Percentiles rank a stretch among this genome's conserved stretches.
phyloP scores from a whole-genome alignment of 1,140 invertebrate species.

The Patella vulgata region DNA sequence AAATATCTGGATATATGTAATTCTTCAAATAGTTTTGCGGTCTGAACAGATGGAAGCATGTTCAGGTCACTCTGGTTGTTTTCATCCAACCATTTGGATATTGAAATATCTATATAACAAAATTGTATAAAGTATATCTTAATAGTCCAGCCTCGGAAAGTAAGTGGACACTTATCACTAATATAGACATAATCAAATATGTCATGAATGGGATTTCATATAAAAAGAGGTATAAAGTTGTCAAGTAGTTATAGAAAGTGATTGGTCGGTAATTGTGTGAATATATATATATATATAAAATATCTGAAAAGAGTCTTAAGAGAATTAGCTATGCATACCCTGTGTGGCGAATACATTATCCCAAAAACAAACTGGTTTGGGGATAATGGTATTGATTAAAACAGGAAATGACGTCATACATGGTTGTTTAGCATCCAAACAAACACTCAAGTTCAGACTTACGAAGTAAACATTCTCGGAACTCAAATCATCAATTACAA shows the following conservation, averaged over 20 bases:
- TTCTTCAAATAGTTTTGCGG: conserved; percentile 18
- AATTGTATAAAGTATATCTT: no score
- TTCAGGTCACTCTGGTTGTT: background rate
- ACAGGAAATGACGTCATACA: conserved; percentile 21
- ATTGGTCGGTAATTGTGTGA: no score
- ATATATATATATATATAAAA: no score
- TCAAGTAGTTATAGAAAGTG: no score
- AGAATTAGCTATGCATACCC: no score
- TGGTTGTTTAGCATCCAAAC: conserved; percentile 17
- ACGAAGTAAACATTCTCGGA: conserved; percentile 21
- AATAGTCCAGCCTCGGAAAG: no score
- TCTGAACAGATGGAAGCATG: conserved; percentile 2
- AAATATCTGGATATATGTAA: conserved; percentile 24
- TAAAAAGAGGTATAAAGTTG: no score
- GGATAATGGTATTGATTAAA: conserved; percentile 28
- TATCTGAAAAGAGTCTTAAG: no score
- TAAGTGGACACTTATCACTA: no score
- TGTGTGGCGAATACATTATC: background rate
- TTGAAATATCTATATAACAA: conserved; percentile 22
- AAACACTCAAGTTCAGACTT: conserved; percentile 26
- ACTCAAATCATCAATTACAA: conserved; percentile 25
- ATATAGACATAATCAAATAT: no score
- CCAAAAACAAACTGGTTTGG: conserved; percentile 29
- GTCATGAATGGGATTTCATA: no score
- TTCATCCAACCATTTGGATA: conserved; percentile 15